Conservation (phyloP, 2,797 vertebrate species). For the Enteromius argenteus region DNA sequence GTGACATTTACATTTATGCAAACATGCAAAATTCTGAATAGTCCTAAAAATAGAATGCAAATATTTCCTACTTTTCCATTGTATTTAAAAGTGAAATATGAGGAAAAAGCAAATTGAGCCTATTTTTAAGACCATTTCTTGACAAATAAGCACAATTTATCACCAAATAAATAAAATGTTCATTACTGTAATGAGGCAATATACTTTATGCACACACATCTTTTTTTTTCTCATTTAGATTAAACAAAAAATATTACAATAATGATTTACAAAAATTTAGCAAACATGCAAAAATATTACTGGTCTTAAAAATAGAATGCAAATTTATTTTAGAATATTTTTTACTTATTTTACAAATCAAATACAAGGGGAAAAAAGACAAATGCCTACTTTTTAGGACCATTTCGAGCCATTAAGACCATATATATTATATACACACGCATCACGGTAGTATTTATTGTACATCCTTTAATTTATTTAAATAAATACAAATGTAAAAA, state of each 20-base stretch:
- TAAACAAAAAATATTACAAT: not conserved
- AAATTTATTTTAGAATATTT: too few species aligned
- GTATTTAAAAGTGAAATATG: slow-evolving; percentile 1
- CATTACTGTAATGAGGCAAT: not conserved
- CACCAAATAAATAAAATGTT: not conserved
- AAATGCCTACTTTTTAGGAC: not conserved
- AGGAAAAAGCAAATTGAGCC: not conserved
- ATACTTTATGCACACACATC: not conserved
- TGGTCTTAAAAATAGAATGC: not conserved
- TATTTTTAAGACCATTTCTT: not conserved
- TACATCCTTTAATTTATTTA: not conserved
- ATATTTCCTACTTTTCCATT: not conserved
- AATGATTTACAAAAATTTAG: not conserved
- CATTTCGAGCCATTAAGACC: not conserved
- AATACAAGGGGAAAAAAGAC: not conserved
- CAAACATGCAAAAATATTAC: not conserved
- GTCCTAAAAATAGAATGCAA: not conserved
- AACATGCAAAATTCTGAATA: not conserved
- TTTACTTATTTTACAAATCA: not conserved
- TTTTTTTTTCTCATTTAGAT: not conserved
- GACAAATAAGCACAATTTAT: not conserved
- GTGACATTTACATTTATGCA: too few species aligned
- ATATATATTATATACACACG: not conserved
- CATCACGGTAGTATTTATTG: not conserved
- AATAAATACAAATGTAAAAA: not conserved